phyloP scores from a whole-genome alignment of 2,797 vertebrate genomes.

The Peromyscus aztecus region DNA sequence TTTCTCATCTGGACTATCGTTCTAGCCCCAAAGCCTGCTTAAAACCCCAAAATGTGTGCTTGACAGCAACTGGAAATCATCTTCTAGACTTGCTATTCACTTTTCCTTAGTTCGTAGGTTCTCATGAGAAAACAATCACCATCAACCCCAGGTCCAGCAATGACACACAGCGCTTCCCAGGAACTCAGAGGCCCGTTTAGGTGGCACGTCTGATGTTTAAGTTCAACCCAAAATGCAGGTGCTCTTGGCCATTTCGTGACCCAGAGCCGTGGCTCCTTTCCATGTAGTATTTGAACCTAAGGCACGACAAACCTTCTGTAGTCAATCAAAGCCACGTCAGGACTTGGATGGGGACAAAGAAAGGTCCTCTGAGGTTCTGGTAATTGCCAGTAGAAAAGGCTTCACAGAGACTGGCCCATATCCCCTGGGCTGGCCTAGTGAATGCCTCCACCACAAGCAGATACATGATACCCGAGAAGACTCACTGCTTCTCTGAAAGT shows the following conservation, averaged over 20 bases:
- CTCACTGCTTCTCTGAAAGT: not conserved
- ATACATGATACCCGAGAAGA: not conserved
- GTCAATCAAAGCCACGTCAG: not conserved
- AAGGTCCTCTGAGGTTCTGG: not conserved
- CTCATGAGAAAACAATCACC: slow-evolving; percentile 48
- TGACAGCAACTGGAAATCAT: not conserved
- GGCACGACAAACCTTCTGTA: not conserved
- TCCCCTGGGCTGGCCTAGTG: not conserved
- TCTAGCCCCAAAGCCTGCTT: not conserved
- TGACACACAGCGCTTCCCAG: not conserved
- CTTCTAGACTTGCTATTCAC: not conserved
- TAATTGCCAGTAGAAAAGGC: not conserved
- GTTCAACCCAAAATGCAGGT: slow-evolving; percentile 42
- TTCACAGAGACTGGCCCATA: not conserved
- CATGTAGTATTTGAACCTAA: not conserved
- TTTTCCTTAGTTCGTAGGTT: slow-evolving; percentile 54
- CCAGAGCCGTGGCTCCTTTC: not conserved
- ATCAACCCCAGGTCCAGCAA: not conserved
- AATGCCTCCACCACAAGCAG: not conserved
- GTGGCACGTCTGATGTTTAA: not conserved
- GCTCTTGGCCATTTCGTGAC: slow-evolving; percentile 6
- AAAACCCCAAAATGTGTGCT: slow-evolving; percentile 10
- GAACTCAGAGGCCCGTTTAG: slow-evolving; percentile 4
- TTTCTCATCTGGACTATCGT: not conserved
- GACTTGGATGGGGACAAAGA: not conserved